These are phyloP conservation scores for Ormia ochracea DNA, from an alignment of 2,888 invertebrate genomes.

Conservation along the genomic window DNA sequence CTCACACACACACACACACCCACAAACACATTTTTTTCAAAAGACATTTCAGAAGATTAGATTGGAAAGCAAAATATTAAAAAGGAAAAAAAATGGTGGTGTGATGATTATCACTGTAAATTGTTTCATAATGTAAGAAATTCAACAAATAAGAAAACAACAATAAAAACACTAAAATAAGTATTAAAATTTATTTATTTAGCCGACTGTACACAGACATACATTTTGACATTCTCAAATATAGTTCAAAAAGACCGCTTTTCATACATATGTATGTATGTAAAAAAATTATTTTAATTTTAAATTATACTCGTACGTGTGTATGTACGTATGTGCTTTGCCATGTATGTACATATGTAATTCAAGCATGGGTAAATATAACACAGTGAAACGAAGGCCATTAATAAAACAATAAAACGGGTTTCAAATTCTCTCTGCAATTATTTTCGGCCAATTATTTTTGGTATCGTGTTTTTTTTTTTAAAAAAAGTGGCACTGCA, in stretches of 20 bases:
- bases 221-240: slow-evolving; percentile 45
- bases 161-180: slow-evolving; percentile 11
- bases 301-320: too few relatives aligned
- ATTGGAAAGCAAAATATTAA: background rate
- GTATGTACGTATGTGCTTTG: too few relatives aligned
- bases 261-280: background rate
- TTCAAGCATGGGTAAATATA: too few relatives aligned
- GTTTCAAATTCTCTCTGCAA: background rate
- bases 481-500: too few relatives aligned
- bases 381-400: background rate
- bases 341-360: too few relatives aligned
- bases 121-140: background rate
- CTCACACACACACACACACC: background rate
- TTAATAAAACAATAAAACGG: background rate
- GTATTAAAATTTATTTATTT: slow-evolving; percentile 46
- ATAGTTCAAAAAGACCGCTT: slow-evolving; percentile 53
- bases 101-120: slow-evolving; percentile 25
- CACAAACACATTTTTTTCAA: background rate
- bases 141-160: slow-evolving; percentile 4
- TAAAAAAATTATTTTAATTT: background rate
- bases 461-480: background rate
- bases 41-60: slow-evolving; percentile 1
- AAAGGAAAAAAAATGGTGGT: slow-evolving; percentile 6
- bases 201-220: slow-evolving; percentile 28
- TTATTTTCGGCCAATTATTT: background rate